Evolutionary conservation across 2,113 vertebrate species (phyloP), one percentile per base, ranked within the genome.

Genomic region (human (Homo sapiens)): DNA sequence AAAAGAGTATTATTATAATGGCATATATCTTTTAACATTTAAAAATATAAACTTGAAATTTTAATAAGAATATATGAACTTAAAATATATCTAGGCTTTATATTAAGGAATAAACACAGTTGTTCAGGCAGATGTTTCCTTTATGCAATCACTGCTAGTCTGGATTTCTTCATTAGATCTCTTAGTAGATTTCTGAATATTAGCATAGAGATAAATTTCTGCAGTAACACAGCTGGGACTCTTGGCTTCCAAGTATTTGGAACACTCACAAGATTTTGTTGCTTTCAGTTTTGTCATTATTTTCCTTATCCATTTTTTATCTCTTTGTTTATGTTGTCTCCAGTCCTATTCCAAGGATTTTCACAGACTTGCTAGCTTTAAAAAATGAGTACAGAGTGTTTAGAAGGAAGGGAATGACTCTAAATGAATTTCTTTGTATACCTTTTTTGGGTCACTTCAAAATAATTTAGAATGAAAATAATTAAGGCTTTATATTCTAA

Each of bases 151-250:
- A 18, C 11, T 30, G 8, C 25, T 86, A 78, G 13, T 75, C 35
- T 94, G 55, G 16, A 83, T 96, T 95, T 95, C 57, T 90, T 27
- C 1, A 3, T 22, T 73, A 32, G 32, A 52, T 90, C 48, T 52
- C 55, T 79, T 79, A 30, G 30, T 50, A 14, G 35, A 92, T 87
- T 93, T 96, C 45, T 76, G 45, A 96, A 73, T 75, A 78, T 94
- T 88, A 85, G 50, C 76, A 40, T 78, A 85, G 84, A 90, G 68
- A 97, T 61, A 72, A 72, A 88, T 76, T 35, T 94, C 66, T 72
- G 3, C 23, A 83, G 38, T 57, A 64, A 93, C 50, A 85, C 82
- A 93, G 84, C 86, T 96, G 88, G 7, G 12, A 64, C 52, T 7
- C 32, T 81, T 89, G 59, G 66, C 35, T 93, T 97, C 20, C 30